Evolutionary conservation across 2,797 vertebrate species (phyloP), one percentile per base, ranked within the genome.

Genomic region (Urophycis tenuis): DNA sequence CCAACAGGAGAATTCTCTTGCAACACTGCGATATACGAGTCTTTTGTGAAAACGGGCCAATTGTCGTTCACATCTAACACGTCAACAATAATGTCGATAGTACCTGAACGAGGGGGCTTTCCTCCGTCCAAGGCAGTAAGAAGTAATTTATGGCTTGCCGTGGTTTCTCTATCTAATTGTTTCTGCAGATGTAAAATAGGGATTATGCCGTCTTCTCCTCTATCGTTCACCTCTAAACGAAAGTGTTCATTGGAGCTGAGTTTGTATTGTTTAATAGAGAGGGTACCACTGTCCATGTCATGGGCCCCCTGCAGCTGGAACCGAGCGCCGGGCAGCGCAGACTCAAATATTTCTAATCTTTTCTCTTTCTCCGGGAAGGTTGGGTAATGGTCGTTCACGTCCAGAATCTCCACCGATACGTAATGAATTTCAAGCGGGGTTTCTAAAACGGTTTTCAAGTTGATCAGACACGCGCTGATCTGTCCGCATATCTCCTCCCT

Each of bases 21-120:
- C 19, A 94, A 76, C 17, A 78, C 73, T 0, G 81, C 84, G 32
- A 88, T 82, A 0, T 94, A 94, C 0, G 83, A 81, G 0, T 90
- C 87, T 67, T 87, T 87, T 0, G 77, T 88, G 78, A 93, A 92
- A 39, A 87, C 64, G 0, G 94, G 93, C 33, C 88, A 72, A n/a
- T 94, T 94, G 64, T 94, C 94, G 84, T 94, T 94, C 2, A 89
- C 82, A 86, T 94, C 94, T 19, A 92, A 73, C 6, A 94, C 92
- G 32, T 85, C 80, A n/a, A 94, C 84, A 25, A 0, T 41, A 77
- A 94, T 89, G 19, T 92, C 85, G 3, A 91, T 74, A 0, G 86
- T 86, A 0, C 87, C 86, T 0, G 88, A 88, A 12, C 88, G 89
- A 2, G 84, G 81, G 0, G 93, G 93, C 19, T 85, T 92, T 0